Base-by-base conservation (phyloP, 1,140 invertebrate species). In the Achatina immaculata region DNA sequence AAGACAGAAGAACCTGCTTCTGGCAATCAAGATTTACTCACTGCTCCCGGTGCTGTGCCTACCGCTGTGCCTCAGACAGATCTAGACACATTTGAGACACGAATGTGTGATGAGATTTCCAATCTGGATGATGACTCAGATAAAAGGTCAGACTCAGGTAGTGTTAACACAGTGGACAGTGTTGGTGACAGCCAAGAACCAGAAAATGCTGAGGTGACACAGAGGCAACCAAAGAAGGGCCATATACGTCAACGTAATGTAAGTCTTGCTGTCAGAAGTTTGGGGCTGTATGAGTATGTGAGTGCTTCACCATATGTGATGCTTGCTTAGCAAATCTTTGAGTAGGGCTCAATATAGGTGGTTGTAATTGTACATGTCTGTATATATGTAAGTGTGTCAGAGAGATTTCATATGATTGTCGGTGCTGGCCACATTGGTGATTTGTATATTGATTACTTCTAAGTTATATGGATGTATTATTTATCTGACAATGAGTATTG, bases 51-150 rank as follows among this genome's bases (percentile, higher is more conserved):
- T 1, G 3, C 42, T 24, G 28, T 36, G 0, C n/a, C 43, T 43
- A 28, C 24, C 38, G 11, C 78, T 24, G 79, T 89, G 28, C 88
- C 87, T 65, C 87, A 89, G 58, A 89, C 88, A 31, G 88, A 89
- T 74, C 72, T 89, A 38, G 88, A 89, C 74, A 89, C 88, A 21
- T 85, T 89, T 76, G 88, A 86, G 81, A 89, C 88, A 21, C 86
- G 83, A 78, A 79, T 85, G 51, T 82, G 80, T 0, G 84, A 84
- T 71, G 83, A 83, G 77, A 80, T 84, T 55, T 86, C 84, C n/a
- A 88, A 87, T 68, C 83, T 83, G 3, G 86, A 87, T 66, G 86
- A 89, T 68, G 87, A 86, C 82, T 86, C 78, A n/a, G 89, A 90
- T 66, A 83, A 86, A 36, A 81, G 81, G 42, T 88, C 88, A 28